phyloP scores from a whole-genome alignment of 1,140 invertebrate species.

The Ceratosolen solmsi region DNA sequence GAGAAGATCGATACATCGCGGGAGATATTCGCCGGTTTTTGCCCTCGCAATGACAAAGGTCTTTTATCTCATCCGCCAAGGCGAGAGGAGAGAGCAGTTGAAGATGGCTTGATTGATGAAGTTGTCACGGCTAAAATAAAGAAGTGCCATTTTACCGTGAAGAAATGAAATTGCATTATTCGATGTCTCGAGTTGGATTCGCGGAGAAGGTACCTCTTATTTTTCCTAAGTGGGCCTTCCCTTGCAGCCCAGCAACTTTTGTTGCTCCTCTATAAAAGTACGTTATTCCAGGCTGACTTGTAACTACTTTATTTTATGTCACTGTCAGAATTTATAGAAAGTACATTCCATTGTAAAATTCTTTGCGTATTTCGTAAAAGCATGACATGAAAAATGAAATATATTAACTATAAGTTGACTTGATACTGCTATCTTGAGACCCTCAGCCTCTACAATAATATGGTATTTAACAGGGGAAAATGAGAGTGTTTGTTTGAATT shows the following conservation, averaged over 20 bases:
- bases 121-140: constrained; percentile 16
- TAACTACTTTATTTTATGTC: constrained; percentile 15
- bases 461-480: not conserved
- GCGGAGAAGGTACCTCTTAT: not conserved
- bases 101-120: constrained; percentile 7
- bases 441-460: not conserved
- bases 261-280: not conserved
- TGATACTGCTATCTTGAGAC: not conserved
- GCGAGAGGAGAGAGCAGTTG: not conserved
- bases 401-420: not conserved
- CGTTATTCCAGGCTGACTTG: not conserved
- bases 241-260: not conserved
- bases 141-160: not conserved
- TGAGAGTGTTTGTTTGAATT: not conserved
- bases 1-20: not conserved
- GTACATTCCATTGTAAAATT: constrained; percentile 12
- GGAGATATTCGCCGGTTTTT: not conserved
- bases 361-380: not conserved
- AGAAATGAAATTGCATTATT: constrained; percentile 5
- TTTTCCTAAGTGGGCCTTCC: not conserved
- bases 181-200: not conserved
- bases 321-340: constrained; percentile 21
- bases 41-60: not conserved
- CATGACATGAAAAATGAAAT: not conserved
- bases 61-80: not conserved